Evolutionary conservation across 1,140 invertebrate species (phyloP), one percentile per base, ranked within the genome.

Genomic region (Triops longicaudatus): DNA sequence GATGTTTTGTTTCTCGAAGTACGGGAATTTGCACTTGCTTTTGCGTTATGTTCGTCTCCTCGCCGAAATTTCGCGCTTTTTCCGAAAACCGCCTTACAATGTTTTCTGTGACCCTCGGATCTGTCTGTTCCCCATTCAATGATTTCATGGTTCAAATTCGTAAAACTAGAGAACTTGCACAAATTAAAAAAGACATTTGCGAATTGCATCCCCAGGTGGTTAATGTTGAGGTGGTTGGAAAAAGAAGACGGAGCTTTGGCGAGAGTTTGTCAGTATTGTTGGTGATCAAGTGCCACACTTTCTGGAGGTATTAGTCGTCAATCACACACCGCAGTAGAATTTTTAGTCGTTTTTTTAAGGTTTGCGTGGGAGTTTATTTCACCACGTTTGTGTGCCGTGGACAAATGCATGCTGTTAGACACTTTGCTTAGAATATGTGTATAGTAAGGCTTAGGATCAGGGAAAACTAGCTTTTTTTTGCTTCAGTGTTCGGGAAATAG

Each of bases 231-330:
- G 9, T 0, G 22, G 6, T 63, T 9, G 14, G 14, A 17, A n/a
- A 9, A 63, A 22, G 17, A 63, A 63, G 2, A 14, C 50, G 50
- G 50, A 63, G 22, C 14, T 17, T 63, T 5, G n/a, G 50, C 22
- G 50, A 22, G 22, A 22, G 17, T 63, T 63, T 63, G 22, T 63
- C 50, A 63, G 50, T 63, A 63, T 63, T 63, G 50, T 63, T 63
- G 50, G 50, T 63, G 50, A 63, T 63, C 50, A 63, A 63, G 50
- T 63, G 50, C 50, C 50, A 63, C 50, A 63, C 50, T 63, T 37
- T 63, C 50, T 63, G 22, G 50, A 63, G 50, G 50, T 63, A 63
- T 63, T 63, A 63, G 50, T 63, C 50, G 50, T 63, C 50, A 63
- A 63, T 63, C 50, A 63, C 50, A 63, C 50, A 63, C 17, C n/a